A percentile compares a stretch with the other conserved stretches of the same genome.
phyloP scores from a whole-genome alignment of 2,113 vertebrate genomes.

The Ciconia stormi region DNA sequence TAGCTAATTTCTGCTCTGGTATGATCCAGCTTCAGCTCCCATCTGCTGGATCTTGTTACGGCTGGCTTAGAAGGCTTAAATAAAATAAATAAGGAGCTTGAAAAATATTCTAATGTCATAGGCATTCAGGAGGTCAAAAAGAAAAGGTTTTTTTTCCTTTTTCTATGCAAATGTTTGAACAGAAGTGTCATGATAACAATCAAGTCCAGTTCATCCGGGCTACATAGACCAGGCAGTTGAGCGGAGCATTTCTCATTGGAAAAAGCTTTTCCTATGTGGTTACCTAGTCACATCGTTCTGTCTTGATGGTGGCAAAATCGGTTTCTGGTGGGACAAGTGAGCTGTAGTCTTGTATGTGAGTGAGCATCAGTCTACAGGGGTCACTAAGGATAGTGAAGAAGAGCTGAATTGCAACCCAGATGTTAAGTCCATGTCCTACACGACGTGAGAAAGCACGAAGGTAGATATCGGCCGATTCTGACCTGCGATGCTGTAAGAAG shows the following conservation, averaged over 20 bases:
- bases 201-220: not conserved
- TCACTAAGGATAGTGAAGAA: not conserved
- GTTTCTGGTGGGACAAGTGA: not conserved
- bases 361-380: not conserved
- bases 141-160: accelerated
- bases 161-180: not conserved
- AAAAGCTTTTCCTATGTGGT: not conserved
- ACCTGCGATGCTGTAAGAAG: not conserved
- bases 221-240: accelerated
- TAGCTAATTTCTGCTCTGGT: not conserved
- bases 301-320: not conserved
- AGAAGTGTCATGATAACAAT: not conserved
- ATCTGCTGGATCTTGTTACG: not conserved
- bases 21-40: not conserved
- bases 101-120: not conserved
- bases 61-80: not conserved
- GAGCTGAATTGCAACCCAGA: not conserved
- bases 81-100: not conserved
- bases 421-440: not conserved
- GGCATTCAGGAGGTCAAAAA: not conserved
- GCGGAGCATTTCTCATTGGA: not conserved
- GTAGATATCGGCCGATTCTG: not conserved
- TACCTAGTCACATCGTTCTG: not conserved
- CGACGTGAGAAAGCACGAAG: accelerated
- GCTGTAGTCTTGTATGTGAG: not conserved